Conservation (phyloP, 2,888 invertebrate genomes). For the Kryphioiulus occultus region DNA sequence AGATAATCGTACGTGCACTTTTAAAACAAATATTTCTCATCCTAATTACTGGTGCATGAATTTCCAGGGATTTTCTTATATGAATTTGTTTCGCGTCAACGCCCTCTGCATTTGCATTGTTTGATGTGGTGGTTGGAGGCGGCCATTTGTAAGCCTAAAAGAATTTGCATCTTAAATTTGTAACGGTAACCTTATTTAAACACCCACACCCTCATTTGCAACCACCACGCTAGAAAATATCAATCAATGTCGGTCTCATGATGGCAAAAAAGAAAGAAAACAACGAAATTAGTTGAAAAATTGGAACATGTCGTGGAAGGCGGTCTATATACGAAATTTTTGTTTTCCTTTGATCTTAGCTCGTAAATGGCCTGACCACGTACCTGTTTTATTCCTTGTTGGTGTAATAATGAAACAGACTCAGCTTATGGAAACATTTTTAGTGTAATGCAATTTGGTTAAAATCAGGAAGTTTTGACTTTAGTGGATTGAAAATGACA, state of each 20-base stretch:
- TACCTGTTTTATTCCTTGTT: background rate
- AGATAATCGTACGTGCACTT: slow-evolving; percentile 1
- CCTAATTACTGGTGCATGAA: background rate
- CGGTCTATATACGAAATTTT: background rate
- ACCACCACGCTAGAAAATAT: background rate
- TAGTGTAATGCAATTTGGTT: background rate
- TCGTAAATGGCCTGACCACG: background rate
- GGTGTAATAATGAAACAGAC: background rate
- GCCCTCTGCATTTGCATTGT: slow-evolving; percentile 36
- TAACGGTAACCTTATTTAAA: slow-evolving; percentile 26
- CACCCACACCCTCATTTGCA: slow-evolving; percentile 36
- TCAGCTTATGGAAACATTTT: background rate
- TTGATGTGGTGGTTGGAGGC: background rate
- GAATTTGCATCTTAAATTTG: background rate
- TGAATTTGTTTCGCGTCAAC: slow-evolving; percentile 33
- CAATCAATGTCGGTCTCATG: slow-evolving; percentile 28
- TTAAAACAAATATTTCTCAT: background rate
- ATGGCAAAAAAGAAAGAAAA: background rate
- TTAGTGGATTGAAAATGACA: background rate
- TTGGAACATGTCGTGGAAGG: background rate
- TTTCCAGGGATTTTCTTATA: background rate
- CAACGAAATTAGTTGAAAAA: slow-evolving; percentile 11
- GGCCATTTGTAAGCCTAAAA: background rate
- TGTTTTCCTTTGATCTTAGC: background rate
- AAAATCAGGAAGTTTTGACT: background rate